These are phyloP conservation scores for Venustoraphidia nigricollis DNA, from an alignment of 2,888 invertebrate species.

Conservation along the genomic window DNA sequence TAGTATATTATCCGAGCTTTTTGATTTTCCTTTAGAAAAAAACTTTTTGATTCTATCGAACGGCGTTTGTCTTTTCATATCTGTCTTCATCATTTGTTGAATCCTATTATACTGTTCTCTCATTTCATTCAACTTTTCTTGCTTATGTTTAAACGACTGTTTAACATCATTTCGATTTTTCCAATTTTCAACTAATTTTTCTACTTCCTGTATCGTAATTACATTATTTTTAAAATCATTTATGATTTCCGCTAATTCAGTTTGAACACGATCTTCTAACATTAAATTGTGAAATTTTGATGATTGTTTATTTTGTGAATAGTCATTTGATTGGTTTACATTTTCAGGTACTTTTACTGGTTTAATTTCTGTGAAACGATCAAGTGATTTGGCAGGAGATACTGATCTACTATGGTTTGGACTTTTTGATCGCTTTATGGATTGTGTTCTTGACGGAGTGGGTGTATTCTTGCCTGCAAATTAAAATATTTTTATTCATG, in stretches of 20 bases:
- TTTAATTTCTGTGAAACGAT: not conserved
- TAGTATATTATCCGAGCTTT: constrained; percentile 21
- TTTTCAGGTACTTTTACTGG: not conserved
- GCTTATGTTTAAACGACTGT: constrained; percentile 71
- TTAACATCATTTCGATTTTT: constrained; percentile 74
- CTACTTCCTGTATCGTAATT: constrained; percentile 70
- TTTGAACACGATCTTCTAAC: constrained; percentile 42
- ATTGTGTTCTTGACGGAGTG: not conserved
- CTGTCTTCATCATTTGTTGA: constrained; percentile 52
- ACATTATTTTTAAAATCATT: constrained; percentile 82
- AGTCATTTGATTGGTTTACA: constrained; percentile 11
- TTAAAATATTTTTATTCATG: not conserved
- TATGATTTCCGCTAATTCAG: constrained; percentile 73
- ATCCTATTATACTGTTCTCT: constrained; percentile 69
- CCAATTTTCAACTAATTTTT: constrained; percentile 75
- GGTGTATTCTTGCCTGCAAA: not conserved
- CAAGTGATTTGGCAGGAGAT: not conserved
- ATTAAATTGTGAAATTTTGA: constrained; percentile 18
- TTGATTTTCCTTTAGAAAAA: constrained; percentile 48
- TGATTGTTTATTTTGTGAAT: constrained; percentile 13
- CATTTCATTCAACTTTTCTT: constrained; percentile 67
- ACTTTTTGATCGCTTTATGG: not conserved
- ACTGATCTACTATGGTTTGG: not conserved
- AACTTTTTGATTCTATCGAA: constrained; percentile 65
- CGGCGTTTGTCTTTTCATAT: constrained; percentile 62